Evolutionary conservation across 2,113 vertebrate species (phyloP), one percentile per base, ranked within the genome.

Genomic region (Megalops atlanticus): DNA sequence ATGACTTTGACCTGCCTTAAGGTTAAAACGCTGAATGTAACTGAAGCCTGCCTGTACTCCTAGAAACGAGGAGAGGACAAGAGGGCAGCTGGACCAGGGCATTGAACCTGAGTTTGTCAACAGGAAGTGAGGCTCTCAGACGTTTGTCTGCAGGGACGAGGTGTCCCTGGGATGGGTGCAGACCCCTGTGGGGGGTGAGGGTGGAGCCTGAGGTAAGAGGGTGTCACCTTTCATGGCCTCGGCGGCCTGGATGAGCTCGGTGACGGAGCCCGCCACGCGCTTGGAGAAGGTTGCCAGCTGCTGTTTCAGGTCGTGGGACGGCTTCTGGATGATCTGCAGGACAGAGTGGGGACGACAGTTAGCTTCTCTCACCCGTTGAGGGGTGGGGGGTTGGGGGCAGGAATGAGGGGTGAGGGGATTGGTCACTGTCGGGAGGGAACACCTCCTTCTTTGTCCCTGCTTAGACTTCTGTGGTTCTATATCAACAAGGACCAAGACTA

Each of bases 151-250:
- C 2, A n/a, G 12, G 68, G 69, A 33, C 2, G 15, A 21, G 33
- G 15, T 15, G 6, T 15, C 45, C 31, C 4, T 10, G 27, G 39
- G 39, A 40, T 24, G 16, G 27, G 4, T 38, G 21, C 27, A 11
- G 21, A 2, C 0, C 15, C 38, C 18, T 24, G 4, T 8, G 33
- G 15, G 8, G 47, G 16, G 38, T n/a, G 45, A 54, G n/a, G 33
- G 27, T 8, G 43, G 7, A 45, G 43, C 14, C 14, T 45, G 33
- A 12, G 6, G 45, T 14, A 36, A 10, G 43, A 45, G 10, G 18
- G n/a, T 8, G 39, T 80, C 88, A 98, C 98, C 98, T 93, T 99
- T 99, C 98, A 99, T 99, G 92, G 98, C 98, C 88, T 99, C 98
- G 0, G 98, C 97, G 6, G 98, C 97, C 90, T 99, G 98, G 91